Percentiles rank a stretch among this genome's conserved stretches.
phyloP scores from a whole-genome alignment of 1,140 invertebrate species.

The Drosophila saltans region DNA sequence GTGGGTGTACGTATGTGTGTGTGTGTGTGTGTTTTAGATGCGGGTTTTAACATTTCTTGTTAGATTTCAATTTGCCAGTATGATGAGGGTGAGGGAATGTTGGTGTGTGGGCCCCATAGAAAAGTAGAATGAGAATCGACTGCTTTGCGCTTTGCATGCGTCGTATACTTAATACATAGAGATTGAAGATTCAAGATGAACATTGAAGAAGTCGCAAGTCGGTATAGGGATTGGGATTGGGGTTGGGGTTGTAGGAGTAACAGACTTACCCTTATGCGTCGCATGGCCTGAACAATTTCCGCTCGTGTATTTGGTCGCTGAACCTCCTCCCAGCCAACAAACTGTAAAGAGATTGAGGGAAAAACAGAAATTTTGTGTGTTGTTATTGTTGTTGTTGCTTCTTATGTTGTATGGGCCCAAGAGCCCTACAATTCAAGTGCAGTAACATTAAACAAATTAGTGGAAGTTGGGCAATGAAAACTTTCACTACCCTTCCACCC shows the following conservation, averaged over 20 bases:
- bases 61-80: conserved; percentile 19
- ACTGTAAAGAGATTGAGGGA: conserved; percentile 87
- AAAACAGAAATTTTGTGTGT: conserved; percentile 22
- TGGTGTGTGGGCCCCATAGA: background rate
- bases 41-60: conserved; percentile 28
- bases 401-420: conserved; percentile 18
- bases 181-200: background rate
- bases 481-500: background rate
- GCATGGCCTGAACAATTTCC: conserved; percentile 99
- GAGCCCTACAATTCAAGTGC: conserved; percentile 26
- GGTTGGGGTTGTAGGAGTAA: background rate
- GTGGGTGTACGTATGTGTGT: background rate
- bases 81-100: background rate
- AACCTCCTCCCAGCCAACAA: conserved; percentile 98
- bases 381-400: conserved; percentile 28
- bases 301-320: conserved; percentile 96
- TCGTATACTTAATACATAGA: conserved; percentile 48
- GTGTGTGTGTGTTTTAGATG: conserved; percentile 20
- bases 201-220: background rate
- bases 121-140: background rate
- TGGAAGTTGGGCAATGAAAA: background rate
- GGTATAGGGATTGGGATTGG: background rate
- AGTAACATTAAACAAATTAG: conserved; percentile 16
- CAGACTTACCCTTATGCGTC: conserved; percentile 95
- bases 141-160: conserved; percentile 23